Base-by-base conservation (phyloP, 2,113 vertebrate genomes). In the Poecilia latipinna region DNA sequence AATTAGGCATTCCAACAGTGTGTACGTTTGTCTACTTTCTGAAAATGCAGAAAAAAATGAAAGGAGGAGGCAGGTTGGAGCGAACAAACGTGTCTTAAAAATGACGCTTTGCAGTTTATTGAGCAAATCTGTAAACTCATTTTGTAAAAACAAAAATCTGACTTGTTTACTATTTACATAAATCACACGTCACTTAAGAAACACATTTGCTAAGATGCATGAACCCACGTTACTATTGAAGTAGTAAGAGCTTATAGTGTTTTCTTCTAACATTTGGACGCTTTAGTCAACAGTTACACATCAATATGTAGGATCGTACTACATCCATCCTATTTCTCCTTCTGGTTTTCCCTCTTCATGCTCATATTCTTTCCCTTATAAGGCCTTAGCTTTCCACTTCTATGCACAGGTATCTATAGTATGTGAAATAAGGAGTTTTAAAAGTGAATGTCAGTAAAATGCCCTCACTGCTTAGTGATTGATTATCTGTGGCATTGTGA, bases 311-410 rank as follows among this genome's bases (percentile, higher is more conserved):
- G 61, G 68, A 73, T 61, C 71, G 67, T 66, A 68, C 74, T 75
- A 42, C 61, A 80, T 81, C 29, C n/a, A 60, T 70, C 61, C 74
- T 68, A 71, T 70, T 42, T 70, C 44, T 77, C n/a, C 61, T 67
- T 28, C 79, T 76, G 71, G 80, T 61, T 82, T 79, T 61, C 78
- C 54, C 69, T 70, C 61, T 70, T 70, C 60, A 74, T 64, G 48
- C 61, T 64, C 82, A n/a, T 67, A 32, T 64, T 63, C 35, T 62
- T 6, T 19, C 70, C 84, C 78, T 79, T 66, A 65, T 57, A 86
- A 88, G 88, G 91, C 93, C 93, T 93, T 94, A 93, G 86, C 82
- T 84, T 91, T 91, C 76, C 84, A 91, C 89, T 93, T 92, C 93
- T 94, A 94, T 95, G 94, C 93, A 94, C 91, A 88, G 85, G 74